Evolutionary conservation across 1,140 invertebrate genomes (phyloP), one percentile per base, ranked within the genome.

Genomic region (Palaemon carinicauda): DNA sequence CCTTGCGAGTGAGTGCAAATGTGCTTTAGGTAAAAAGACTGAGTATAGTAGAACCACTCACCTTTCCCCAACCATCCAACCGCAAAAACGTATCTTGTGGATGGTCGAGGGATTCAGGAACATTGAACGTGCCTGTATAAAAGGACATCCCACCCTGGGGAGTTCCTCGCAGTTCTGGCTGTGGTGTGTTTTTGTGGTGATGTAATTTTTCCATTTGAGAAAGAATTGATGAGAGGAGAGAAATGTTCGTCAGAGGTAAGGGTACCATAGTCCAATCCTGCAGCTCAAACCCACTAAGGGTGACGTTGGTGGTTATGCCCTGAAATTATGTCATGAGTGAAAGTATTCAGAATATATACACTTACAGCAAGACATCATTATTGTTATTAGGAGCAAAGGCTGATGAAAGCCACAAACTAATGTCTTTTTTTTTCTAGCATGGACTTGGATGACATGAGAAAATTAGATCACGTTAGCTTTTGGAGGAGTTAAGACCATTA

Each of bases 61-160:
- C 93, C 92, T 96, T 96, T 80, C 92, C 93, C 94, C 95, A 96
- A 53, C 93, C 93, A 50, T 92, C 92, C 12, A 94, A 91, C 90
- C 94, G 93, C 0, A 96, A 90, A 90, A 93, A 96, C 2, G 95
- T 95, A 89, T 96, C 95, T 29, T 77, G 88, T 15, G 91, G 90
- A 29, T 88, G 51, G 17, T 56, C 69, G 9, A 77, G 52, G 33
- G 79, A 50, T 5, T 89, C 65, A 21, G 89, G 87, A n/a, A 92
- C 60, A 0, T 90, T 90, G 80, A 94, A 93, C 7, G 82, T 90
- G 53, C 93, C 94, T 19, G 89, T 89, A 60, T 92, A 93, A 10
- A 94, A 89, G 60, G 82, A 83, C 29, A 89, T 81, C 9, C 91
- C 89, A 0, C 93, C 93, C 15, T 91, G 91, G 12, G 84, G 88